Base-by-base conservation (phyloP, 2,888 invertebrate genomes). In the Nysson spinosus region DNA sequence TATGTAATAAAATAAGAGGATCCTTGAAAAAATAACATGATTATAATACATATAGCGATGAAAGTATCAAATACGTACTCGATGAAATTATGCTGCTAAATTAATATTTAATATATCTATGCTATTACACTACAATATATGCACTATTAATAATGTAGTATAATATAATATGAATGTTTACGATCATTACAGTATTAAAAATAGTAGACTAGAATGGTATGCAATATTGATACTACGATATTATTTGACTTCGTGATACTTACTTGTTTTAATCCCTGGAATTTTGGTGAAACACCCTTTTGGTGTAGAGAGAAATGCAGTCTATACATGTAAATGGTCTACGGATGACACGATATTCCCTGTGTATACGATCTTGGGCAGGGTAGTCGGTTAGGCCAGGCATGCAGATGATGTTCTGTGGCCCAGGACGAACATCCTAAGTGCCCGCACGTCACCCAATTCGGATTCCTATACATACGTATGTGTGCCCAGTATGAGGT, bases 391-490 rank as follows among this genome's bases (percentile, higher is more conserved):
- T 47, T 42, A 54, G 63, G 50, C 55, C 57, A 44, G 77, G 79
- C 71, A 79, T 78, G 80, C 75, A 77, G 78, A 81, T 77, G 77
- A 80, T 78, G 70, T 66, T 44, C 62, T 66, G 63, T 34, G 58
- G 60, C 42, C 24, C 14, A 20, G 42, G 32, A 42, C 35, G 34
- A 40, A 40, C 16, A 39, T 47, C 49, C 56, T 58, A 71, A 71
- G 77, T 80, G 77, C 74, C 72, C 76, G 75, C 81, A 78, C 78
- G 81, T 83, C 78, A 77, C 75, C 79, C 81, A 83, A 82, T 85
- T 85, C 79, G 78, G 81, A 84, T 83, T 83, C 80, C 83, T 75
- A 79, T 77, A 80, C 75, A 77, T 79, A 52, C 66, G 14, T 28
- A 17, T 30, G 14, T 28, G 12, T 30, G 40, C 34, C 51, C 43